Conservation (phyloP, 2,797 vertebrate genomes). For the Selene dorsalis region DNA sequence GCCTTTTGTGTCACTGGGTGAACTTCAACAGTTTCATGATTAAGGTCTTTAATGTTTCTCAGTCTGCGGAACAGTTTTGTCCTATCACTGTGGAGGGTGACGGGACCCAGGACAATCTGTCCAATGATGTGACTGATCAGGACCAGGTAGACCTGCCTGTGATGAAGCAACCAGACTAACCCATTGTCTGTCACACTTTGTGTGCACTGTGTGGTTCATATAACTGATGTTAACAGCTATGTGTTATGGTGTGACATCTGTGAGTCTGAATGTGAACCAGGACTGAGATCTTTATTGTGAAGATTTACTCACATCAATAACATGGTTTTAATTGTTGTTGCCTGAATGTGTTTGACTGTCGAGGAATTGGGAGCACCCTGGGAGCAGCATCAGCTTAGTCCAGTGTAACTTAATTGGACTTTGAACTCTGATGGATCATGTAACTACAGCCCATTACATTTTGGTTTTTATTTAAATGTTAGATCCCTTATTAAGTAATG, state of each 20-base stretch:
- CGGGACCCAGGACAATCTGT: slow-evolving; percentile 61
- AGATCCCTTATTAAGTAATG: too few species aligned
- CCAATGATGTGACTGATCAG: slow-evolving; percentile 61
- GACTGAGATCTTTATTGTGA: neutral
- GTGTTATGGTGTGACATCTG: slow-evolving; percentile 22
- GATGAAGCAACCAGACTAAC: slow-evolving; percentile 10
- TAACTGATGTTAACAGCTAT: slow-evolving; percentile 45
- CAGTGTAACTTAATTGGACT: too few species aligned
- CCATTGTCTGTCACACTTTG: neutral
- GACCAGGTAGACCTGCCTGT: slow-evolving; percentile 73
- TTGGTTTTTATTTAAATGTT: too few species aligned
- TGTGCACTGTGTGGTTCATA: slow-evolving; percentile 20
- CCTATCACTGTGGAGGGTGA: slow-evolving; percentile 64
- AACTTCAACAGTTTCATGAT: slow-evolving; percentile 1
- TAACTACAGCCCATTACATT: too few species aligned
- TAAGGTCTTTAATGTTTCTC: slow-evolving; percentile 57
- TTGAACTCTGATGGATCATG: too few species aligned
- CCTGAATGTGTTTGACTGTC: neutral
- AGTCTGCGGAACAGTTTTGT: slow-evolving; percentile 68
- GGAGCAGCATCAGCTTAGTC: too few species aligned
- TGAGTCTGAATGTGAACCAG: neutral
- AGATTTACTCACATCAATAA: neutral
- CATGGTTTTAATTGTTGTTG: neutral
- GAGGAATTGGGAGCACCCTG: too few species aligned
- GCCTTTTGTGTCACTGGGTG: neutral